Evolutionary conservation across 2,888 invertebrate genomes (phyloP).

Genomic region (Laspeyria flexula): DNA sequence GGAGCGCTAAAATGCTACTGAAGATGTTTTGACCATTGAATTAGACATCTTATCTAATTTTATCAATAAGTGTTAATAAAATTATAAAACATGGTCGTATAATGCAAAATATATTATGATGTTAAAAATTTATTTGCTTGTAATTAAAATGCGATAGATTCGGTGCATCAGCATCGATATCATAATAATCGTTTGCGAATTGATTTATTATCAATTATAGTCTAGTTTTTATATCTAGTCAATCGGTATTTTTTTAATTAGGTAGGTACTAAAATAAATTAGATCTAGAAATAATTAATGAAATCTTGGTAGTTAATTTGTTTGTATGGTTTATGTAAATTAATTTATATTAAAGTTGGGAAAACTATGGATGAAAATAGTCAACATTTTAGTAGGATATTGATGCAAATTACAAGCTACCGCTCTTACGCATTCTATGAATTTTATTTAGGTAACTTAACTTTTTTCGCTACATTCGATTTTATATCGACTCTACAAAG

Average conservation of each 20-base stretch:
- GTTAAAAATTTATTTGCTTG: slow-evolving; percentile 3
- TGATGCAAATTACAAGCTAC: not conserved
- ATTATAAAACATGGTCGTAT: too few relatives aligned
- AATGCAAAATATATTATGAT: slow-evolving; percentile 2
- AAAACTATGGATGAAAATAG: not conserved
- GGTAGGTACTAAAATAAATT: too few relatives aligned
- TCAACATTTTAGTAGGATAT: not conserved
- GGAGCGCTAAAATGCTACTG: slow-evolving; percentile 74
- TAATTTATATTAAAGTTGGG: too few relatives aligned
- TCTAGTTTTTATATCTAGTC: too few relatives aligned
- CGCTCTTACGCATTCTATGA: not conserved
- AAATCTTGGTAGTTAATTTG: too few relatives aligned
- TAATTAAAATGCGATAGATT: slow-evolving; percentile 16
- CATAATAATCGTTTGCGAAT: not conserved
- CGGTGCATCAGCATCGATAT: not conserved
- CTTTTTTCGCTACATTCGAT: too few relatives aligned
- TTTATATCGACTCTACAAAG: too few relatives aligned
- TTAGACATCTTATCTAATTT: slow-evolving; percentile 3
- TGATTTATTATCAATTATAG: not conserved
- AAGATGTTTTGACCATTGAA: slow-evolving; percentile 20
- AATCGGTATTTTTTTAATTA: too few relatives aligned
- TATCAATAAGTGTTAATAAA: slow-evolving; percentile 11
- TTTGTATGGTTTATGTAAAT: too few relatives aligned
- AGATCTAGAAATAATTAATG: too few relatives aligned
- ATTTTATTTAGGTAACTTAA: not conserved